Percentiles rank a stretch among this genome's conserved stretches.
These are phyloP conservation scores for Prunella strophiata DNA, from an alignment of 2,797 vertebrate genomes.

Conservation along the genomic window DNA sequence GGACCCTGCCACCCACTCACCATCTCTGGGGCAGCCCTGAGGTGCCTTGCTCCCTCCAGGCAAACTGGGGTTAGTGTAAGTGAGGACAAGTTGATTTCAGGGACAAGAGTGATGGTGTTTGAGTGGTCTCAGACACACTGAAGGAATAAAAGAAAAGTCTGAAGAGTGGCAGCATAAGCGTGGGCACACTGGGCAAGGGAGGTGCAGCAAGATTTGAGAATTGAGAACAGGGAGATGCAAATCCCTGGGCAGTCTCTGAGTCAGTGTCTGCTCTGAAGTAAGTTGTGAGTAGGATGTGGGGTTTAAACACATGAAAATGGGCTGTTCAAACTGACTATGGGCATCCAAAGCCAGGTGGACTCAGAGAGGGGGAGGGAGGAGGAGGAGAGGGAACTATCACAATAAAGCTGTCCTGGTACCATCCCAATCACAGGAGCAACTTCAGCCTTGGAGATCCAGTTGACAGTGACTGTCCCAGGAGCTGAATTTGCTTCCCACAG, in stretches of 20 bases:
- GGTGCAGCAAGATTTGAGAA: background rate
- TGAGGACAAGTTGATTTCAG: background rate
- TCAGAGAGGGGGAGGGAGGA: background rate
- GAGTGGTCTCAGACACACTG: background rate
- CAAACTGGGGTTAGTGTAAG: background rate
- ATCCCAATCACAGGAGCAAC: background rate
- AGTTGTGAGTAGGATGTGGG: background rate
- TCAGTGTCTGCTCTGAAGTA: background rate
- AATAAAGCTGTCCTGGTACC: background rate
- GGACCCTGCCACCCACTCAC: background rate
- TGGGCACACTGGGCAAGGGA: background rate
- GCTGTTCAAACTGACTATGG: background rate
- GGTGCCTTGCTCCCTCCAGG: background rate
- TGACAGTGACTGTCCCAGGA: conserved; percentile 32
- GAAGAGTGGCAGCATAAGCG: background rate
- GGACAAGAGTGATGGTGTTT: background rate
- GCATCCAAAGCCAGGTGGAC: background rate
- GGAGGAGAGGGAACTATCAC: background rate
- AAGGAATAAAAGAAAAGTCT: background rate
- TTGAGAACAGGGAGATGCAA: background rate
- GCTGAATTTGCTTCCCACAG: conserved; percentile 53
- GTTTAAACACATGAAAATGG: background rate
- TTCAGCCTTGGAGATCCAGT: background rate
- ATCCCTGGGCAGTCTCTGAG: background rate
- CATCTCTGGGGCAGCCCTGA: background rate